Conservation (phyloP, 1,140 invertebrate genomes). For the Drosophila ohnishii region DNA sequence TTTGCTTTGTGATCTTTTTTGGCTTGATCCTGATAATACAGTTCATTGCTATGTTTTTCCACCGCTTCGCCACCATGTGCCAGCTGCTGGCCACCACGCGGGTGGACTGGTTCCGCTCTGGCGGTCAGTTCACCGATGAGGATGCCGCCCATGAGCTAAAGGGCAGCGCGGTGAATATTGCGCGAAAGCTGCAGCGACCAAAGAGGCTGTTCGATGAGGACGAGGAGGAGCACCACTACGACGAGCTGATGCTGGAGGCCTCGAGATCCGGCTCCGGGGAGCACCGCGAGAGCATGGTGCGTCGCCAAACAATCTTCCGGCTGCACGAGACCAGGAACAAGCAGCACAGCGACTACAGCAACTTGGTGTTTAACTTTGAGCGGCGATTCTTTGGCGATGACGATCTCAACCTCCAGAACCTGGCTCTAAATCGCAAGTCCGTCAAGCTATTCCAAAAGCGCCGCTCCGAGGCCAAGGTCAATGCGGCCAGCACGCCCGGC, state of each 20-base stretch:
- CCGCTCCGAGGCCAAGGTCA: constrained; percentile 62
- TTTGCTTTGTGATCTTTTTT: constrained; percentile 90
- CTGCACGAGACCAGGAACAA: constrained; percentile 69
- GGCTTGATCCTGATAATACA: constrained; percentile 89
- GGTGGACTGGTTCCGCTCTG: constrained; percentile 83
- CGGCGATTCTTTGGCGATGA: constrained; percentile 73
- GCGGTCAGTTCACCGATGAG: constrained; percentile 78
- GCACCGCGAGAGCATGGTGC: constrained; percentile 52
- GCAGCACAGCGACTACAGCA: constrained; percentile 67
- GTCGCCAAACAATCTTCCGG: constrained; percentile 72
- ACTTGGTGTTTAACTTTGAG: constrained; percentile 76
- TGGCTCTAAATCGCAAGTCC: constrained; percentile 74
- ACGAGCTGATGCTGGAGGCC: constrained; percentile 33
- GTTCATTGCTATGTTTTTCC: constrained; percentile 92
- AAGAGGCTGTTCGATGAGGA: constrained; percentile 82
- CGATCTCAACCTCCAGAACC: constrained; percentile 70
- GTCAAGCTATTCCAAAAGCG: constrained; percentile 69
- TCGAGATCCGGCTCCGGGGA: constrained; percentile 29
- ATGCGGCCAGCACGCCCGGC: constrained; percentile 59
- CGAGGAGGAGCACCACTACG: constrained; percentile 75
- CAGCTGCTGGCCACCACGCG: constrained; percentile 92
- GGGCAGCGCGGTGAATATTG: constrained; percentile 86
- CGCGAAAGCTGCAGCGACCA: constrained; percentile 85
- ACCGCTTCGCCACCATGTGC: constrained; percentile 92
- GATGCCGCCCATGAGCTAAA: constrained; percentile 84